phyloP scores from a whole-genome alignment of 2,113 vertebrate genomes.

The Rhinoderma darwinii region DNA sequence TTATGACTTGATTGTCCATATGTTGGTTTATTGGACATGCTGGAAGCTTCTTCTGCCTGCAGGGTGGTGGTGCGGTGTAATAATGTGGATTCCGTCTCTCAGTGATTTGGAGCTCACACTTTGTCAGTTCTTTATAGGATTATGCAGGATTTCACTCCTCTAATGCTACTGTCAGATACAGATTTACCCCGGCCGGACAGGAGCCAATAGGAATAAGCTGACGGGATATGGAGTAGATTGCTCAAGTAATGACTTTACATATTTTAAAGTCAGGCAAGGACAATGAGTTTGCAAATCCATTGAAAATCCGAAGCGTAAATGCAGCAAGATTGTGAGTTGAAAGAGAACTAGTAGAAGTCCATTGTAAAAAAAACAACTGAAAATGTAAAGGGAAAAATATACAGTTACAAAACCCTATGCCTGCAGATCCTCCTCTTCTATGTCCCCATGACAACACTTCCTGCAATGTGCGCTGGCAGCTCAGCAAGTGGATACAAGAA shows the following conservation, averaged over 20 bases:
- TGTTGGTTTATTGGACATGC: too few species aligned
- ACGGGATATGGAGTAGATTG: not conserved
- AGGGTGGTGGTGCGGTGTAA: not conserved
- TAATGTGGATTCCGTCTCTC: not conserved
- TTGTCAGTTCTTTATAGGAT: not conserved
- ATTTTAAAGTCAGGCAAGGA: not conserved
- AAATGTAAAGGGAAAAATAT: too few species aligned
- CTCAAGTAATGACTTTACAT: not conserved
- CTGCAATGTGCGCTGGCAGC: not conserved
- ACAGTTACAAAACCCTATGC: not conserved
- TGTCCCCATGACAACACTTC: not conserved
- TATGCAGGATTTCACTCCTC: slow-evolving; percentile 14
- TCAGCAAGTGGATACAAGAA: too few species aligned
- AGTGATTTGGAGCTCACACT: not conserved
- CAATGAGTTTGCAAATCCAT: not conserved
- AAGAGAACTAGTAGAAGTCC: too few species aligned
- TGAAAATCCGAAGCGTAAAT: not conserved
- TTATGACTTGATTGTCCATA: too few species aligned
- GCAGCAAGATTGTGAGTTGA: too few species aligned
- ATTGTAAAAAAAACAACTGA: too few species aligned
- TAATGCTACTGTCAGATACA: not conserved
- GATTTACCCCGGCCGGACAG: not conserved
- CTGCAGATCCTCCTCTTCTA: not conserved
- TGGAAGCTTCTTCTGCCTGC: too few species aligned
- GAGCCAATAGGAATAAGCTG: not conserved